Base-by-base conservation (phyloP, 1,140 invertebrate genomes). In the Drosophila kurseongensis region DNA sequence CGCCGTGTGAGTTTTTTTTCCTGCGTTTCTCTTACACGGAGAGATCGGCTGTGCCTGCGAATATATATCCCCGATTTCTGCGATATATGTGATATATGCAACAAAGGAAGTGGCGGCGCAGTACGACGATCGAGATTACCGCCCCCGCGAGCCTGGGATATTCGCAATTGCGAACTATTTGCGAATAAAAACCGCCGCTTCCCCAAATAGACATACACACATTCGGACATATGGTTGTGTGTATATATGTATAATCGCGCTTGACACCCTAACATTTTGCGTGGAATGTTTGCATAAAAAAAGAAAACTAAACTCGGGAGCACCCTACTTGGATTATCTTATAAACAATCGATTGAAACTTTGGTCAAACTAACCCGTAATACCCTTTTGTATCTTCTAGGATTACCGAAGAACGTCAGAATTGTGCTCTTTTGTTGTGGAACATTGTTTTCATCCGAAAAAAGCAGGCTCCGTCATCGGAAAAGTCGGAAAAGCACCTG, bases 181-280 rank as follows among this genome's bases (percentile, higher is more conserved):
- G 56, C 61, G 32, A 61, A 65, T 44, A 65, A 65, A 65, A 36
- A 29, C 38, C 42, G 63, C 63, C 63, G 59, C 63, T 68, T 68
- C 65, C 65, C 65, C 65, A 68, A 66, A 66, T 68, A 60, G 47
- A 68, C 51, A 57, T 66, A 74, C 58, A 71, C 60, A 48, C 71
- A 36, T 38, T 32, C 23, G 36, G 7, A 41, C 47, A 40, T 36
- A 8, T 41, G 48, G 66, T n/a, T 66, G 48, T 23, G 10, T 52
- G 59, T 52, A 13, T 41, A 40, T 67, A 13, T 66, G 8, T 50
- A 42, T 40, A 5, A 35, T 63, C 60, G 71, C 78, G 77, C 62
- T 56, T 66, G 65, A 68, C 65, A 68, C 65, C 65, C 65, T 68
- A 68, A 66, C 58, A 56, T 81, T 81, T 75, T 73, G 61, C 59